Percentiles rank a stretch among this genome's conserved stretches.
Conservation (phyloP, 2,113 vertebrate genomes). For the Oryzias javanicus region DNA sequence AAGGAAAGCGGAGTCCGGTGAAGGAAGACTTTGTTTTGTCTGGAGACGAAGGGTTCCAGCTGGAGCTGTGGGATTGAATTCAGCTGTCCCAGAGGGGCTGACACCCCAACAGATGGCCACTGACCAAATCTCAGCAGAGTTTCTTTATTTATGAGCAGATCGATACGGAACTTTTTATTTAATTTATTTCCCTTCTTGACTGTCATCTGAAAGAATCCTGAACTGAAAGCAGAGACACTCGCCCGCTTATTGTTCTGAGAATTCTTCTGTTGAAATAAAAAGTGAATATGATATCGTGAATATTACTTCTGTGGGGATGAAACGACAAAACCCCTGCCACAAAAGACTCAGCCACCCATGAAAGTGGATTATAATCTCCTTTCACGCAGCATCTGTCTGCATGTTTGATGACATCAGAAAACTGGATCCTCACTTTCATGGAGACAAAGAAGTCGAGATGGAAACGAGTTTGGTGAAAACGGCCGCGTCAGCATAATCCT, state of each 20-base stretch:
- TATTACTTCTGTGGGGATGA: conserved; percentile 26
- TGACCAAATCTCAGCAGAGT: conserved; percentile 16
- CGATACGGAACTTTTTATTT: conserved; percentile 47
- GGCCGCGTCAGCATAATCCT: no score
- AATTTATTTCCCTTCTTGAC: not conserved
- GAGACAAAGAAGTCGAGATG: not conserved
- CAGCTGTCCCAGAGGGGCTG: conserved; percentile 63
- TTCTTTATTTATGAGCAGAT: conserved; percentile 54
- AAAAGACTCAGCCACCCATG: conserved; percentile 53
- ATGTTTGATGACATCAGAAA: conserved; percentile 23
- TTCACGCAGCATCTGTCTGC: conserved; percentile 64
- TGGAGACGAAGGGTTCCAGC: conserved; percentile 60
- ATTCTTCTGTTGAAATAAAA: conserved; percentile 31
- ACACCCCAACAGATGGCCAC: conserved; percentile 68
- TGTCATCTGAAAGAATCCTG: conserved; percentile 12
- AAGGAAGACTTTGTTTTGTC: conserved; percentile 38
- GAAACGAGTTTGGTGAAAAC: no score
- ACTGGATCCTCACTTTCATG: conserved; percentile 32
- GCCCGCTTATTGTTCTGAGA: not conserved
- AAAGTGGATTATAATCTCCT: conserved; percentile 63
- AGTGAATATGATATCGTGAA: conserved; percentile 27
- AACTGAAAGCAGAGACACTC: not conserved
- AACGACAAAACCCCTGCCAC: conserved; percentile 25
- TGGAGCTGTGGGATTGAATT: conserved; percentile 67
- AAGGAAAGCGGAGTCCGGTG: conserved; percentile 12